These are phyloP conservation scores for Chromoteleia sp. DNA, from an alignment of 2,888 invertebrate genomes.

Conservation along the genomic window DNA sequence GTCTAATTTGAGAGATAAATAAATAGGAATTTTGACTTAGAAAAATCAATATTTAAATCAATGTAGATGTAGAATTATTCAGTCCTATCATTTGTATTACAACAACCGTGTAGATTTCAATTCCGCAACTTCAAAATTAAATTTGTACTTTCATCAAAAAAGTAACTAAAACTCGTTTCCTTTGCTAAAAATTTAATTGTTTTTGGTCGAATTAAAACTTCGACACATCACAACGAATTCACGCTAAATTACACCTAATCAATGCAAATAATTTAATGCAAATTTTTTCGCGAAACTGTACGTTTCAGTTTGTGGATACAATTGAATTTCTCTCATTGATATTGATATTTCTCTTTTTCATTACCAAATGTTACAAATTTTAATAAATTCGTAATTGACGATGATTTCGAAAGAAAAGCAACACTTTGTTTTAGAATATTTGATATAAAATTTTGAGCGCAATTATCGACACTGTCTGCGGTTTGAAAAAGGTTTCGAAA, in stretches of 20 bases:
- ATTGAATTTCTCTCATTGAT: neutral
- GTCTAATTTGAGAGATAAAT: neutral
- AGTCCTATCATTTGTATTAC: neutral
- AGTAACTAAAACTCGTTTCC: neutral
- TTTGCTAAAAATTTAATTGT: neutral
- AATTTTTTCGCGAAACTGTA: neutral
- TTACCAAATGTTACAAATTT: neutral
- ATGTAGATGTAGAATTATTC: neutral
- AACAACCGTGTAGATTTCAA: neutral
- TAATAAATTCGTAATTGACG: neutral
- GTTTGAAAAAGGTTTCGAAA: neutral
- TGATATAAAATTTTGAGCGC: slow-evolving; percentile 2
- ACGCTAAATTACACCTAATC: neutral
- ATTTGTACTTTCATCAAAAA: neutral
- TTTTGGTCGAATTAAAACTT: neutral
- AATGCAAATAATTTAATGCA: neutral
- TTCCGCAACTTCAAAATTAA: neutral
- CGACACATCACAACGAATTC: slow-evolving; percentile 19
- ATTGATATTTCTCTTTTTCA: neutral
- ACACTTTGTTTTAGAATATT: neutral
- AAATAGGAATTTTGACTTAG: neutral
- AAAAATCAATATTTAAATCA: neutral
- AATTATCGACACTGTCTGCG: neutral
- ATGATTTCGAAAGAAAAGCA: neutral
- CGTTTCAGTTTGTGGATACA: neutral